Evolutionary conservation across 92 coral and sea anemone species (phyloP).

Genomic region (Diadumene lineata): DNA sequence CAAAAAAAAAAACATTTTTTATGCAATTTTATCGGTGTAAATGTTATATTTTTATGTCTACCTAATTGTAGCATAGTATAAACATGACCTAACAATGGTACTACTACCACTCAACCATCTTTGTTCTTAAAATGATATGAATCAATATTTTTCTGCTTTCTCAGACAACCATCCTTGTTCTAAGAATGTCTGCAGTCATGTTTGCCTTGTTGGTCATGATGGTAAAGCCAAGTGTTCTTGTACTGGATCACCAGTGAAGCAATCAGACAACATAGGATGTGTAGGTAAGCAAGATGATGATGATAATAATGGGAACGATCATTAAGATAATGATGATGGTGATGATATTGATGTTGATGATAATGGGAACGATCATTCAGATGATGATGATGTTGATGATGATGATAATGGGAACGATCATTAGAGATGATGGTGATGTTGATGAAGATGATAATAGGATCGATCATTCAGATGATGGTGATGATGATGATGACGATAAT

Average conservation of each 20-base stretch:
- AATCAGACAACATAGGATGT: slow-evolving; percentile 59
- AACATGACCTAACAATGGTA: too few relatives aligned
- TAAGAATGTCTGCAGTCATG: slow-evolving; percentile 66
- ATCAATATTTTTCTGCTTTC: neutral
- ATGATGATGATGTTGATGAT: neutral
- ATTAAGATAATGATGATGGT: neutral
- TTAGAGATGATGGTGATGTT: neutral
- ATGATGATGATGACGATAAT: neutral
- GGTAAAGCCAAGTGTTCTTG: slow-evolving; percentile 73
- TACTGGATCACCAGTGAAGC: slow-evolving; percentile 58
- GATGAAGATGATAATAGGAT: neutral
- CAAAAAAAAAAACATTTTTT: too few relatives aligned
- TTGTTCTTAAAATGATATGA: slow-evolving; percentile 2
- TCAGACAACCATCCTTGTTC: slow-evolving; percentile 71
- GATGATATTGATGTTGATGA: neutral
- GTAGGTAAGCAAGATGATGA: slow-evolving; percentile 47
- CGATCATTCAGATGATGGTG: neutral
- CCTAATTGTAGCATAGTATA: too few relatives aligned
- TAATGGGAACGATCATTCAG: neutral
- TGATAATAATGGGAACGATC: neutral
- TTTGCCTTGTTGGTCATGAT: slow-evolving; percentile 59
- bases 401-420: neutral
- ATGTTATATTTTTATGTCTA: too few relatives aligned
- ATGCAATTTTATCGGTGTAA: too few relatives aligned
- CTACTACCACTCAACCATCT: too few relatives aligned